These are phyloP conservation scores for Harpagoxenus sublaevis DNA, from an alignment of 2,888 invertebrate species.

Conservation along the genomic window DNA sequence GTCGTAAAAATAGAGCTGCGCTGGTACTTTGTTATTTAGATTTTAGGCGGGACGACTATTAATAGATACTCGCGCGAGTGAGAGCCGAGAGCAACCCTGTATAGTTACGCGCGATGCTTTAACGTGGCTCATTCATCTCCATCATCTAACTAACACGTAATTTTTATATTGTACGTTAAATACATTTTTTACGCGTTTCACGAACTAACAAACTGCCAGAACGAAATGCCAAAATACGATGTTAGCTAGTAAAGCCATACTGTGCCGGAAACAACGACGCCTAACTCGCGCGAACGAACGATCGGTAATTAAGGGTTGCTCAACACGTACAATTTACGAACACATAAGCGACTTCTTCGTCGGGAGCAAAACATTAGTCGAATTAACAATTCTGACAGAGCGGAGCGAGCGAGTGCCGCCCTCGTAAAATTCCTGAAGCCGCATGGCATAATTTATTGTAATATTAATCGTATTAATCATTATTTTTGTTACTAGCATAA, in stretches of 20 bases:
- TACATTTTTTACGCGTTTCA: background rate
- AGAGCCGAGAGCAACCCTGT: background rate
- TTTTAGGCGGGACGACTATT: constrained; percentile 12
- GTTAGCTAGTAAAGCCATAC: background rate
- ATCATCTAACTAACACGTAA: constrained; percentile 1
- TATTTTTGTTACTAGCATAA: constrained; percentile 76
- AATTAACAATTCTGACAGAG: constrained; percentile 64
- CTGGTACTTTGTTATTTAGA: constrained; percentile 50
- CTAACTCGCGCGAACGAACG: background rate
- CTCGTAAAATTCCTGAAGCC: constrained; percentile 77
- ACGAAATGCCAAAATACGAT: constrained; percentile 14
- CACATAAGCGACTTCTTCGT: background rate
- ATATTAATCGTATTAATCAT: constrained; percentile 70
- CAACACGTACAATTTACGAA: background rate
- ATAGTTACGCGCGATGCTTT: background rate
- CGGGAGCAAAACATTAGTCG: constrained; percentile 17
- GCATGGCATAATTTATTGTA: constrained; percentile 77
- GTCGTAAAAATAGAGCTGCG: constrained; percentile 13
- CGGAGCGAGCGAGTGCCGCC: constrained; percentile 56
- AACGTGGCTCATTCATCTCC: background rate
- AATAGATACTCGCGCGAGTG: constrained; percentile 20
- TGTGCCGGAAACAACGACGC: background rate
- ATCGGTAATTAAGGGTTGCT: background rate
- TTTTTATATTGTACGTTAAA: background rate
- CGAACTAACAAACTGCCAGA: constrained; percentile 43